Conservation (phyloP, 2,888 invertebrate species). For the Agrochola macilenta region DNA sequence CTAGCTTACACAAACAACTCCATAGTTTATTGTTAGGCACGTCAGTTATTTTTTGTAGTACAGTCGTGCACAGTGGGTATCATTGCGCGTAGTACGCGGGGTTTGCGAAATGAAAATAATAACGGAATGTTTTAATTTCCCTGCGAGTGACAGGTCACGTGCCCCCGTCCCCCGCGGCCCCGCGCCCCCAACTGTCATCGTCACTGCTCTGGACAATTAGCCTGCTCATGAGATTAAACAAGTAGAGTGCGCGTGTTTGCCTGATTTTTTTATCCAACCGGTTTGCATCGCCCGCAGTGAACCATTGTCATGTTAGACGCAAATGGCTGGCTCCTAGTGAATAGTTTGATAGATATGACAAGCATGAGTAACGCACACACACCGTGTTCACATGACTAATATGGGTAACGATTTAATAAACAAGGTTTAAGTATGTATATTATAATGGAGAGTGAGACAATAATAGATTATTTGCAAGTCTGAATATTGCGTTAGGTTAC, state of each 20-base stretch:
- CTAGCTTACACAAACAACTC: slow-evolving; percentile 54
- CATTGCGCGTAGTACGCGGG: slow-evolving; percentile 49
- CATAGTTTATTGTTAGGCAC: slow-evolving; percentile 55
- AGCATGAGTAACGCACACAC: slow-evolving; percentile 70
- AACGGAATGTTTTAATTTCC: slow-evolving; percentile 90
- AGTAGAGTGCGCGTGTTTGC: slow-evolving; percentile 80
- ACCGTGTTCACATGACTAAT: slow-evolving; percentile 72
- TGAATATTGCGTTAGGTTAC: neutral
- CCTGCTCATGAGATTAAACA: slow-evolving; percentile 89
- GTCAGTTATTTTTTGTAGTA: slow-evolving; percentile 58
- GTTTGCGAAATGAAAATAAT: slow-evolving; percentile 84
- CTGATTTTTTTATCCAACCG: slow-evolving; percentile 76
- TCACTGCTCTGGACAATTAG: slow-evolving; percentile 89
- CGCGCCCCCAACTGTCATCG: slow-evolving; percentile 82
- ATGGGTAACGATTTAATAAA: slow-evolving; percentile 55
- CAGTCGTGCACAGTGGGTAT: slow-evolving; percentile 56
- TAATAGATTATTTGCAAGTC: slow-evolving; percentile 38
- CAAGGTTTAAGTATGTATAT: slow-evolving; percentile 32
- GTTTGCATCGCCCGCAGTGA: slow-evolving; percentile 71
- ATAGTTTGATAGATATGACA: slow-evolving; percentile 79
- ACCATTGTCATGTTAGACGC: slow-evolving; percentile 72
- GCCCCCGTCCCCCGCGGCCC: slow-evolving; percentile 73
- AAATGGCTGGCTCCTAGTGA: slow-evolving; percentile 71
- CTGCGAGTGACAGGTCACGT: slow-evolving; percentile 91
- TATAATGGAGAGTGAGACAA: slow-evolving; percentile 35